Evolutionary conservation across 2,797 vertebrate species (phyloP).

Genomic region (Setipinna tenuifilis): DNA sequence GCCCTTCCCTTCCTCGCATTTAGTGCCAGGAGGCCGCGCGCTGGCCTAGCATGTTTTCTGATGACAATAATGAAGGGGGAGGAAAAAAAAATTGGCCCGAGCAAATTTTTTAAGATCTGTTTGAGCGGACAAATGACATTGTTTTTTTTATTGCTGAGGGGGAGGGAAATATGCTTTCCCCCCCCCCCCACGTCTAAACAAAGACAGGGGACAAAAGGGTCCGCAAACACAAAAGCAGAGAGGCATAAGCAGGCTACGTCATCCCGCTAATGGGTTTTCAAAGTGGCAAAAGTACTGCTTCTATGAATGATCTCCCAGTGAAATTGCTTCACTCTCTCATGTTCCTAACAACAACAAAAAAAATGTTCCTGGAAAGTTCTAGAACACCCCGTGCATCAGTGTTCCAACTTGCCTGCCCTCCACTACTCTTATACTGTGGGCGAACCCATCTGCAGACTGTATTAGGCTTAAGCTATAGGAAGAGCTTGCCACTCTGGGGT

Average conservation of each 20-base stretch:
- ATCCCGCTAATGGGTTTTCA: background rate
- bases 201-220: background rate
- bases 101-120: conserved; percentile 19
- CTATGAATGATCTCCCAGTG: background rate
- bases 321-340: background rate
- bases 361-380: background rate
- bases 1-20: conserved; percentile 96
- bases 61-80: conserved; percentile 39
- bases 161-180: background rate
- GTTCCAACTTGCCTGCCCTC: background rate
- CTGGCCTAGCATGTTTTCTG: conserved; percentile 58
- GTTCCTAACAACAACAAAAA: background rate
- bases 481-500: too few species aligned
- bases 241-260: background rate
- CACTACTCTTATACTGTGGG: too few species aligned
- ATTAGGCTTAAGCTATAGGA: too few species aligned
- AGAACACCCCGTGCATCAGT: background rate
- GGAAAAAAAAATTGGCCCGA: conserved; percentile 38
- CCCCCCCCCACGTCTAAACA: background rate
- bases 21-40: conserved; percentile 74
- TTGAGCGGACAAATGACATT: conserved; percentile 25
- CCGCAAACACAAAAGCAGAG: background rate
- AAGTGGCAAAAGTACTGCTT: background rate
- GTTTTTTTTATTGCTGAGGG: conserved; percentile 10
- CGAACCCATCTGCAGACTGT: too few species aligned